Conservation (phyloP, 2,888 invertebrate species). For the Chaetogeoica ovagalla region DNA sequence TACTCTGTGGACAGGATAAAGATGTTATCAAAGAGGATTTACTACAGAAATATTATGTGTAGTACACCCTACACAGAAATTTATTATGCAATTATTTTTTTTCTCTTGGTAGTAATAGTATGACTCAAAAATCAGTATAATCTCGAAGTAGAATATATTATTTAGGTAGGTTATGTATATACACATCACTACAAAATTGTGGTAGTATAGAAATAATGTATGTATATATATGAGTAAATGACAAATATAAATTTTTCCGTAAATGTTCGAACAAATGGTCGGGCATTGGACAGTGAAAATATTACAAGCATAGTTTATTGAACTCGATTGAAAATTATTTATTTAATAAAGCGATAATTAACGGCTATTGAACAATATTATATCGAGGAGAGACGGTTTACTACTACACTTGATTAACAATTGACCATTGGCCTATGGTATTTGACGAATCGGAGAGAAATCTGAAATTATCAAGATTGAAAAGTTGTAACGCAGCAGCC, state of each 20-base stretch:
- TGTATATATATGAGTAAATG: too few species aligned
- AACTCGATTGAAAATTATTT: not conserved
- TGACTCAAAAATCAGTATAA: not conserved
- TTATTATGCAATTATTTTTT: not conserved
- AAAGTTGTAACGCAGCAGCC: too few species aligned
- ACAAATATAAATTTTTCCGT: not conserved
- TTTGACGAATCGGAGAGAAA: too few species aligned
- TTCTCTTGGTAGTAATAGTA: not conserved
- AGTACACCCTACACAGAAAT: not conserved
- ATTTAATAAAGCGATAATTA: slow-evolving; percentile 3
- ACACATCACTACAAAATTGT: not conserved
- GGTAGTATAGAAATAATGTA: too few species aligned
- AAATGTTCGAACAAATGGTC: not conserved
- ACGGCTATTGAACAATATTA: too few species aligned
- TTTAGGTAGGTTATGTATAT: not conserved
- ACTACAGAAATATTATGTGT: not conserved
- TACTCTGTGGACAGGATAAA: not conserved
- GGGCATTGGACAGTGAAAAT: not conserved
- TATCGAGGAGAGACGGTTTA: too few species aligned
- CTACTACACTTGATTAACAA: too few species aligned
- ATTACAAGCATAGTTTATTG: not conserved
- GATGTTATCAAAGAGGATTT: not conserved
- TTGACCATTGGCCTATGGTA: too few species aligned
- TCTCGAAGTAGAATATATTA: not conserved
- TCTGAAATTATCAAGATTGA: too few species aligned